These are phyloP conservation scores for Egretta garzetta DNA, from an alignment of 2,113 vertebrate genomes.

Conservation along the genomic window DNA sequence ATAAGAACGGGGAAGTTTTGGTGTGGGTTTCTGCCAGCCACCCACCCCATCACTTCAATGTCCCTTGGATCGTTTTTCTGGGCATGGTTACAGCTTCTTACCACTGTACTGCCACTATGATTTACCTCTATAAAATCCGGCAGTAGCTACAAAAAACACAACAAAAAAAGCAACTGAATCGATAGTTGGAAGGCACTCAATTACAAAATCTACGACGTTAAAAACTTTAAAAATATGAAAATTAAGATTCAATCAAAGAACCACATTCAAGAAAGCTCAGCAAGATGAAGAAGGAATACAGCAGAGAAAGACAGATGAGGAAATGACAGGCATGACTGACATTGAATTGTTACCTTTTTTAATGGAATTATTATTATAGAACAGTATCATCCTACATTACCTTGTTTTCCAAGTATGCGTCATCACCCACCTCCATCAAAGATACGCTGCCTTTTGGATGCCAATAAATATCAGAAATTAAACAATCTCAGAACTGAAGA, in stretches of 20 bases:
- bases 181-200: neutral
- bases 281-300: neutral
- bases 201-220: neutral
- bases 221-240: neutral
- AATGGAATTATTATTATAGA: neutral
- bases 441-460: neutral
- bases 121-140: neutral
- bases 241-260: neutral
- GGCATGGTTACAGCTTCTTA: neutral
- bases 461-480: neutral
- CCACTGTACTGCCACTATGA: neutral
- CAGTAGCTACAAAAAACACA: neutral
- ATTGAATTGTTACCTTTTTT: rapidly evolving
- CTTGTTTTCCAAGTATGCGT: neutral
- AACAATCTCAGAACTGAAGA: neutral
- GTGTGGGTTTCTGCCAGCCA: rapidly evolving
- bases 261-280: neutral
- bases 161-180: neutral
- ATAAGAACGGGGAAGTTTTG: neutral
- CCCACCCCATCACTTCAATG: neutral
- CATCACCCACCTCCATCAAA: neutral
- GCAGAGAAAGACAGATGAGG: neutral
- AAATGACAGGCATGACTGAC: neutral
- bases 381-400: neutral
- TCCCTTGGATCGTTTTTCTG: neutral